Conservation (phyloP, 2,113 vertebrate species). For the Oreochromis spilurus region DNA sequence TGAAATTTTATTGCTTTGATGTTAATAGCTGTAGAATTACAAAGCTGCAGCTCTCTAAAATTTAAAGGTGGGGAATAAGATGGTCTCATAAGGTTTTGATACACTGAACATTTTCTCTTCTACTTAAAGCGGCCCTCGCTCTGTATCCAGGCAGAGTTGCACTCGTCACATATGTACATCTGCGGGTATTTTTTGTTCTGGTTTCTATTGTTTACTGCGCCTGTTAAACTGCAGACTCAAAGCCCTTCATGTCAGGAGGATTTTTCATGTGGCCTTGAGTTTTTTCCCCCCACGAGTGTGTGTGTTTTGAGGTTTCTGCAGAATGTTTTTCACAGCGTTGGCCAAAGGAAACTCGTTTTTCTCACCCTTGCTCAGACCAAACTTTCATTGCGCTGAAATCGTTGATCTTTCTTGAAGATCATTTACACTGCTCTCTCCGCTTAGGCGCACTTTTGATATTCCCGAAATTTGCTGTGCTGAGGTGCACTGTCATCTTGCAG, state of each 20-base stretch:
- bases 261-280: slow-evolving; percentile 47
- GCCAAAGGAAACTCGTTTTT: slow-evolving; percentile 3
- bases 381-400: not conserved
- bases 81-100: slow-evolving; percentile 4
- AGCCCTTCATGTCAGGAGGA: slow-evolving; percentile 30
- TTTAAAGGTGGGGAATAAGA: not conserved
- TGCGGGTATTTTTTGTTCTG: slow-evolving; percentile 11
- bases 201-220: slow-evolving; percentile 46
- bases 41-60: not conserved
- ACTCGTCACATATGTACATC: slow-evolving; percentile 2
- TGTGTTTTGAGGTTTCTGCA: slow-evolving; percentile 26
- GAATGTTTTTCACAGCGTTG: slow-evolving; percentile 8
- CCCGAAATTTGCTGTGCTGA: not conserved
- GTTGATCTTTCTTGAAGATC: not conserved
- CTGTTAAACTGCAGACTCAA: slow-evolving; percentile 32
- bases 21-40: slow-evolving; percentile 47
- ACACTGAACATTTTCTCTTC: slow-evolving; percentile 12
- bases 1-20: slow-evolving; percentile 46
- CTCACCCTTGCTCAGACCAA: slow-evolving; percentile 14
- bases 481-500: not conserved
- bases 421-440: not conserved
- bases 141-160: not conserved
- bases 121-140: not conserved
- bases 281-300: not conserved
- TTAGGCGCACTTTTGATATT: not conserved